Conservation (phyloP, 2,888 invertebrate genomes). For the Heliconius ismenius region DNA sequence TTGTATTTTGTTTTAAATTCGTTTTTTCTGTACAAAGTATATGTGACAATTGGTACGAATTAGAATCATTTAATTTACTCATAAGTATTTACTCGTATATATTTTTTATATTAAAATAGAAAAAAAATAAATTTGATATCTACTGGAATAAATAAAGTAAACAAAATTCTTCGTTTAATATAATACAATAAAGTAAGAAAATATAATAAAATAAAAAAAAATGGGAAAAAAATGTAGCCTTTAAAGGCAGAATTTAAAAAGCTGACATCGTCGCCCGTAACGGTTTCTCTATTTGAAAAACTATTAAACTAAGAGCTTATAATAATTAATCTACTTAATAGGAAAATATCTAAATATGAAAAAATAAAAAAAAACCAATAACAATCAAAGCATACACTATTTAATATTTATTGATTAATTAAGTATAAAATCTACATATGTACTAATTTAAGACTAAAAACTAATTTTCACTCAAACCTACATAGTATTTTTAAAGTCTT, state of each 20-base stretch:
- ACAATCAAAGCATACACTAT: background rate
- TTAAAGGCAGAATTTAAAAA: background rate
- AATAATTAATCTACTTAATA: no score
- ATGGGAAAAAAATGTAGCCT: background rate
- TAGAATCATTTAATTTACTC: background rate
- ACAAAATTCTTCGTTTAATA: no score
- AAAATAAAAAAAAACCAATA: background rate
- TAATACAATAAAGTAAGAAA: no score
- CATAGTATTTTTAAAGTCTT: no score
- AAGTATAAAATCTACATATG: background rate
- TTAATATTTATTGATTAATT: slow-evolving; percentile 1
- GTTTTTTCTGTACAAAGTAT: background rate
- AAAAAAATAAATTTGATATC: no score
- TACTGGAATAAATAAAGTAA: no score
- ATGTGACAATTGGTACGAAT: background rate
- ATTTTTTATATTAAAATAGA: no score
- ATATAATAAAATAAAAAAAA: no score
- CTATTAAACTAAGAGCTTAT: no score
- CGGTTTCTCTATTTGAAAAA: no score
- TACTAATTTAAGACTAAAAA: background rate
- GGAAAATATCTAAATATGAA: background rate
- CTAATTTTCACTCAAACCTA: background rate
- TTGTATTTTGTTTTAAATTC: background rate
- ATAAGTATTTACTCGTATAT: no score
- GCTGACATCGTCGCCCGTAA: background rate